Evolutionary conservation across 1,140 invertebrate genomes (phyloP), one percentile per base, ranked within the genome.

Genomic region (Microvelia longipes): DNA sequence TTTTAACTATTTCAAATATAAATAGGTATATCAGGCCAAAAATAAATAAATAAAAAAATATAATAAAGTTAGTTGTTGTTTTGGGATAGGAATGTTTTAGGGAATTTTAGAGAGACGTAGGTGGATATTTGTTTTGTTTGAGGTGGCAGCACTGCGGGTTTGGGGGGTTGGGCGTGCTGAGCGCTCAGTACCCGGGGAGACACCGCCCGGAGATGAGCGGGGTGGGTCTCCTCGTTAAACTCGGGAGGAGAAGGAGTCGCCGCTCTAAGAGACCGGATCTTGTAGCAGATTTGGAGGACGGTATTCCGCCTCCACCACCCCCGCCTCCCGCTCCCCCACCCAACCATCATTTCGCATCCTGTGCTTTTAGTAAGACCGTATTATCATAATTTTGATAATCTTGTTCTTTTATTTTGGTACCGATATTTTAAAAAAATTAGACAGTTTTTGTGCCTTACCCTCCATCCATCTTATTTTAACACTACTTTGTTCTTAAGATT

Each of bases 121-220:
- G 68, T 24, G 25, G 30, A 61, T 27, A 19, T 5, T n/a, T 0
- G 15, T 2, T 1, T 14, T 30, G n/a, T 28, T 25, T 28, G 29
- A 35, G 26, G 60, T 68, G 68, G 68, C 68, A 69, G 61, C 28
- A 66, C 61, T 64, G 68, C 27, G 25, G 61, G 68, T n/a, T 29
- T 24, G 26, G 62, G 70, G 64, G 30, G 26, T n/a, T 19, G 68
- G 28, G 68, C 25, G 11, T 24, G 50, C 27, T 29, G 15, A 29
- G 67, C 19, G 61, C 1, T 19, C 28, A n/a, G 25, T 26, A 29
- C 19, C 29, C 30, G 2, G 27, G 62, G 29, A 28, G 65, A 29
- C 15, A 28, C 85, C 86, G 85, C 86, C 83, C 73, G 85, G 84
- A 19, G 60, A 86, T 86, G 85, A 87, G 84, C 73, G 85, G 84